Percentiles rank a stretch among this genome's conserved stretches.
These are phyloP conservation scores for Caenorhabditis uteleia DNA, from an alignment of 2,888 invertebrate genomes.

Conservation along the genomic window DNA sequence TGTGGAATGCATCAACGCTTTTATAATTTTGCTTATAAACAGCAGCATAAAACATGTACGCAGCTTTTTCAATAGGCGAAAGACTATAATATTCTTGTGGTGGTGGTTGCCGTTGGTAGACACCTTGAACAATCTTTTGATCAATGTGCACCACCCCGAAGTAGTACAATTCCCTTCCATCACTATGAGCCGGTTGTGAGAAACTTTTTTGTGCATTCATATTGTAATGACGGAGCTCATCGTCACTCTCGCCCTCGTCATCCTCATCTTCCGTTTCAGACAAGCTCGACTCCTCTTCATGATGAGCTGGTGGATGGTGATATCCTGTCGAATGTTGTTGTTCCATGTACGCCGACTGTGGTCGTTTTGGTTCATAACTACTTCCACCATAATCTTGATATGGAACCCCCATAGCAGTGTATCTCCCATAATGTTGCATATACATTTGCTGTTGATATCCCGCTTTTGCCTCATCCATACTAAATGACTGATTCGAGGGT, in stretches of 20 bases:
- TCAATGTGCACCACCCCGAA: conserved; percentile 48
- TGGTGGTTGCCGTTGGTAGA: conserved; percentile 31
- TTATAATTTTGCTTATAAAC: conserved; percentile 46
- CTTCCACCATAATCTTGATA: conserved; percentile 1
- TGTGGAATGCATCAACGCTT: conserved; percentile 41
- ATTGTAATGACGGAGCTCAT: conserved; percentile 40
- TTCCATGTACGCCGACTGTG: conserved; percentile 7
- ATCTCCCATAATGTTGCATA: conserved; percentile 20
- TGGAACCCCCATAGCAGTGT: conserved; percentile 27
- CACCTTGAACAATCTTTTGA: conserved; percentile 24
- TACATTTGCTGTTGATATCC: background rate
- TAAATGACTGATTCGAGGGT: conserved; percentile 5
- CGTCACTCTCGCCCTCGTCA: conserved; percentile 38
- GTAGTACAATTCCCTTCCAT: conserved; percentile 29
- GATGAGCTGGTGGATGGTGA: conserved; percentile 8
- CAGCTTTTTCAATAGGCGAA: conserved; percentile 51
- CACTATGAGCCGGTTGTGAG: background rate
- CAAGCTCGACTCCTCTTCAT: conserved; percentile 19
- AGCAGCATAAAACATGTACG: conserved; percentile 55
- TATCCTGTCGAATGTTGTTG: conserved; percentile 5
- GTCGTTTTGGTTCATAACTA: conserved; percentile 12
- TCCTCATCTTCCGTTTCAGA: conserved; percentile 32
- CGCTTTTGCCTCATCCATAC: background rate
- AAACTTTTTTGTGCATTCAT: conserved; percentile 1
- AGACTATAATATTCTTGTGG: conserved; percentile 44